Percentiles rank a stretch among this genome's conserved stretches.
These are phyloP conservation scores for Tetranychus truncatus DNA, from an alignment of 2,888 invertebrate genomes.

Conservation along the genomic window DNA sequence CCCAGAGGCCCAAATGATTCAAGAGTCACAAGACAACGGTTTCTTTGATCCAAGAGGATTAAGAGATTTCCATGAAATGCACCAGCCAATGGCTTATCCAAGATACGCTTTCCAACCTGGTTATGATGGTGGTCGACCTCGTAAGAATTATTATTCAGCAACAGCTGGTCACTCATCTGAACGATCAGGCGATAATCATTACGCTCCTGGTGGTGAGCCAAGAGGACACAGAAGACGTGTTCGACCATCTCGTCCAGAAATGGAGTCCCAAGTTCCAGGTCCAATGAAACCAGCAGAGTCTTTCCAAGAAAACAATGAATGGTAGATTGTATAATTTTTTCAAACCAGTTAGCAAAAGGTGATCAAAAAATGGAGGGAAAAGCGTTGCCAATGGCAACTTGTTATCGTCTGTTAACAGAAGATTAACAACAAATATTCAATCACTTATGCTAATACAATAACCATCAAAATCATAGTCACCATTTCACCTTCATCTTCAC, in stretches of 20 bases:
- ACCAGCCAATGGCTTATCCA: not conserved
- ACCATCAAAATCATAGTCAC: not conserved
- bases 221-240: not conserved
- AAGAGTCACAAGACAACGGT: not conserved
- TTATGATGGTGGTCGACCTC: not conserved
- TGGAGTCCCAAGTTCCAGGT: not conserved
- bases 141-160: not conserved
- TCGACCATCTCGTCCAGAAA: not conserved
- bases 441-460: not conserved
- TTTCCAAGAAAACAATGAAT: not conserved
- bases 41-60: constrained; percentile 1
- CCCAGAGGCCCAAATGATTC: not conserved
- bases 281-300: not conserved
- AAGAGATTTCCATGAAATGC: not conserved
- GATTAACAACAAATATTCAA: not conserved
- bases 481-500: not conserved
- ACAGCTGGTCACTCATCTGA: not conserved
- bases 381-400: no score
- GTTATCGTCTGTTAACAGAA: no score
- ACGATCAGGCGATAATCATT: not conserved
- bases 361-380: not conserved
- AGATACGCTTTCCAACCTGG: not conserved
- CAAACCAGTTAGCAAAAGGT: not conserved
- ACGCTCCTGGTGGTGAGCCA: not conserved
- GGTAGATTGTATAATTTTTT: not conserved